A percentile compares a stretch with the other conserved stretches of the same genome.
These are phyloP conservation scores for Fringilla coelebs DNA, from an alignment of 2,797 vertebrate genomes.

Conservation along the genomic window DNA sequence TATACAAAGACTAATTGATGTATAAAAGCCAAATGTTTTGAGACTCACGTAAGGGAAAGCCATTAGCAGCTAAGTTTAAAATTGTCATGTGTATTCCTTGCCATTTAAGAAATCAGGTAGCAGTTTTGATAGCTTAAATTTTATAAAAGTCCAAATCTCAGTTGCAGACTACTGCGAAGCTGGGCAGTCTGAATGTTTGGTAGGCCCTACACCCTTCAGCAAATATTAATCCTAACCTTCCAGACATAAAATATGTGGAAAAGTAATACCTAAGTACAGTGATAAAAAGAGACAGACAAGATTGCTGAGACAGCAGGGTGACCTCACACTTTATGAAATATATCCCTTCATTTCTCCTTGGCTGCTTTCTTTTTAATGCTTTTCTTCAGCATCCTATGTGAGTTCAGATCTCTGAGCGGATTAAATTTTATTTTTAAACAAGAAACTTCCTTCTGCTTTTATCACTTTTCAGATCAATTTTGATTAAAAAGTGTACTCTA, in stretches of 20 bases:
- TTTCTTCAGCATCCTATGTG: neutral
- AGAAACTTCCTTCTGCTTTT: neutral
- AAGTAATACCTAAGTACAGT: slow-evolving; percentile 1
- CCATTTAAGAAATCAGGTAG: neutral
- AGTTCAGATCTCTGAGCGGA: neutral
- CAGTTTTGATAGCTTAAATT: neutral
- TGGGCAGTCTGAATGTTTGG: neutral
- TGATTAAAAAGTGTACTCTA: neutral
- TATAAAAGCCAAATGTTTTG: neutral
- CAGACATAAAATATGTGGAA: neutral
- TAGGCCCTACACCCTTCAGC: neutral
- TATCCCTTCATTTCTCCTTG: neutral
- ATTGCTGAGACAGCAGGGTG: slow-evolving; percentile 31
- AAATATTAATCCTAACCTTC: neutral
- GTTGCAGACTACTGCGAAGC: neutral
- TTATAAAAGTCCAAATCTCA: neutral
- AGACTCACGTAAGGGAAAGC: neutral
- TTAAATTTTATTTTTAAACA: slow-evolving; percentile 2
- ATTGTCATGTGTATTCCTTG: neutral
- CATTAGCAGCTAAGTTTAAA: neutral
- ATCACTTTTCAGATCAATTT: neutral
- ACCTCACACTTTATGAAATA: neutral
- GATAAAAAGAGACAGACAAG: slow-evolving; percentile 11
- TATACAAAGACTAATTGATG: neutral
- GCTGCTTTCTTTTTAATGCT: neutral